Base-by-base conservation (phyloP, 2,113 vertebrate species). In the Lutjanus erythropterus region DNA sequence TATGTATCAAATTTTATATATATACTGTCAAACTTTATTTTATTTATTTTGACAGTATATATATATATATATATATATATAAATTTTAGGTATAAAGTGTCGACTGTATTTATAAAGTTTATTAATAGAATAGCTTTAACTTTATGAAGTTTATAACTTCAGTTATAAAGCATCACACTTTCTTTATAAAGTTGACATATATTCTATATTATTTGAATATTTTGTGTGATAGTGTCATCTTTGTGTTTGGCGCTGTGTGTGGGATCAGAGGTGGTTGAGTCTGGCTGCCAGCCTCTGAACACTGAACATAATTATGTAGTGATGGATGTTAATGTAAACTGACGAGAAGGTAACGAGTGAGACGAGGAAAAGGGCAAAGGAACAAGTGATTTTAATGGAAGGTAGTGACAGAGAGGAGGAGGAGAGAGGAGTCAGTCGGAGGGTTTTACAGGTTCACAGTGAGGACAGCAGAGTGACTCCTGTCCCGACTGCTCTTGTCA, bases 401-500 rank as follows among this genome's bases (percentile, higher is more conserved):
- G 69, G 39, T 80, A 70, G 25, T 78, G 85, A 89, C 47, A 81
- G 83, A 75, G 59, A 21, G 41, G 23, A 35, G 46, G 29, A 35
- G 19, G 50, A 53, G 7, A 23, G 41, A 64, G 7, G 16, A 60
- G 56, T 12, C 33, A 3, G 25, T 39, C 1, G 41, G 44, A 55
- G 6, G 55, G 44, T 31, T 73, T 60, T 66, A 46, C n/a, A 72
- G 78, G 90, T 89, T 89, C 91, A 91, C 6, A 1, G 19, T 35
- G 66, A 88, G 90, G 85, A 84, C 88, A 78, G 60, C 74, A 19
- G 9, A 46, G 47, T 15, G 14, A 27, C 44, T 88, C 87, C 58
- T 89, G 90, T 83, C 61, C 73, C 4, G 68, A 89, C 89, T 0
- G 86, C 72, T 60, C 66, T 19, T 91, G 89, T 89, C 91, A 92